A percentile compares a stretch with the other conserved stretches of the same genome.
phyloP scores from a whole-genome alignment of 2,888 invertebrate genomes.

The Diabrotica balteata region DNA sequence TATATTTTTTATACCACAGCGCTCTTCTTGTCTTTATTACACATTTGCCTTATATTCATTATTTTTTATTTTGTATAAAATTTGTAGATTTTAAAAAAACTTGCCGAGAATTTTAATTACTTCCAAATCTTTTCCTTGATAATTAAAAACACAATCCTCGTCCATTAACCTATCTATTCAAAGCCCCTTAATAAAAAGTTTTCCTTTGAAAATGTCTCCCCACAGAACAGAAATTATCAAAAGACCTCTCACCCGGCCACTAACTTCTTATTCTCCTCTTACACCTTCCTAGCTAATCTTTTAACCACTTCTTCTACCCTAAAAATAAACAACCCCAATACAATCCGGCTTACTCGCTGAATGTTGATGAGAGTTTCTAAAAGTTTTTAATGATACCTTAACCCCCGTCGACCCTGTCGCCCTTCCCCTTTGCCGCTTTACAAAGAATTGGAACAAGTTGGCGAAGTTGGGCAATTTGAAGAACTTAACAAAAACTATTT shows the following conservation, averaged over 20 bases:
- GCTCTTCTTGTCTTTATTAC: too few species aligned
- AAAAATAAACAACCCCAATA: slow-evolving; percentile 27
- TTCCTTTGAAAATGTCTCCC: too few species aligned
- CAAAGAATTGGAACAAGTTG: slow-evolving; percentile 9
- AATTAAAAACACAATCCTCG: too few species aligned
- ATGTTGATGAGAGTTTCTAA: slow-evolving; percentile 26
- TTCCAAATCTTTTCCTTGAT: too few species aligned
- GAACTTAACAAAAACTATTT: slow-evolving; percentile 17
- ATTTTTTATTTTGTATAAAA: too few species aligned
- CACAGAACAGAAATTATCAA: neutral
- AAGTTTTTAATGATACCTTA: slow-evolving; percentile 24
- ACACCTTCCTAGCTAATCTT: slow-evolving; percentile 24
- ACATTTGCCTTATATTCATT: too few species aligned
- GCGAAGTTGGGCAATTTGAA: slow-evolving; percentile 21
- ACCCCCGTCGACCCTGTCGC: neutral
- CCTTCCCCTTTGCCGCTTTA: neutral
- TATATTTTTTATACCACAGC: too few species aligned
- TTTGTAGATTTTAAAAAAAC: too few species aligned
- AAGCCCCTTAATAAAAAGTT: too few species aligned
- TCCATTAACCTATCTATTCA: too few species aligned
- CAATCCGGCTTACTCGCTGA: slow-evolving; percentile 23
- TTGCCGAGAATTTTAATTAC: too few species aligned
- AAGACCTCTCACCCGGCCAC: slow-evolving; percentile 1
- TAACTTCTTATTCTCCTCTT: slow-evolving; percentile 16
- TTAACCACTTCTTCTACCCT: slow-evolving; percentile 18